These are phyloP conservation scores for Brachystomella parvula DNA, from an alignment of 1,140 invertebrate species.

Conservation along the genomic window DNA sequence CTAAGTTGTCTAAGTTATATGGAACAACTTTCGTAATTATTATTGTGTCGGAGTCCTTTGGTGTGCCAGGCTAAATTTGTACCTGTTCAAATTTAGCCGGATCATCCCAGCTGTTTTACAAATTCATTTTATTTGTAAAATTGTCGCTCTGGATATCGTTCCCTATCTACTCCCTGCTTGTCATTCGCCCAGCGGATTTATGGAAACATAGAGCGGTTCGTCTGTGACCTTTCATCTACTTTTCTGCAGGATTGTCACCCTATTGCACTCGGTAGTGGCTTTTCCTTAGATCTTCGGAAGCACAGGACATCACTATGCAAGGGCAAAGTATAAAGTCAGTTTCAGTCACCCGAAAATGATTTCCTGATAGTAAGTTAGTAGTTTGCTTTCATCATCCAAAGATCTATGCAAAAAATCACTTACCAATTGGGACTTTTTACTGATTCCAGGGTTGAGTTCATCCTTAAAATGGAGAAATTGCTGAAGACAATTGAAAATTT, in stretches of 20 bases:
- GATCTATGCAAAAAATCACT: neutral
- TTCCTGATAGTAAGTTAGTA: neutral
- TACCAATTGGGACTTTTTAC: too few relatives aligned
- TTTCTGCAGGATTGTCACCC: neutral
- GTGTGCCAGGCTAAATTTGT: too few relatives aligned
- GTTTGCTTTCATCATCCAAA: neutral
- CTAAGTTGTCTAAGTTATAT: too few relatives aligned
- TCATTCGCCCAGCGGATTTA: too few relatives aligned
- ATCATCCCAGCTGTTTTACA: too few relatives aligned
- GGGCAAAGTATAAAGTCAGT: neutral
- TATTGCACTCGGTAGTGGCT: neutral
- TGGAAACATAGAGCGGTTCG: neutral
- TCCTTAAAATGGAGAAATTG: conserved; percentile 30
- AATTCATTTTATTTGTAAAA: too few relatives aligned
- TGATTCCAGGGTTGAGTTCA: neutral
- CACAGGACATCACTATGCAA: neutral
- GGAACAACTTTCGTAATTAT: too few relatives aligned
- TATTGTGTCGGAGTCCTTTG: too few relatives aligned
- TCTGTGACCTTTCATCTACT: neutral
- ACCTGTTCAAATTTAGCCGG: too few relatives aligned
- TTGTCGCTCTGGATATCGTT: too few relatives aligned
- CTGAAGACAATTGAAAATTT: conserved; percentile 30
- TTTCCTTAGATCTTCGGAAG: neutral
- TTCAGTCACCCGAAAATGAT: too few relatives aligned
- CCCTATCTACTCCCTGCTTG: too few relatives aligned